Base-by-base conservation (phyloP, 30 jellyfish, hydroid and myxozoan genomes). In the Hydractinia symbiolongicarpus region DNA sequence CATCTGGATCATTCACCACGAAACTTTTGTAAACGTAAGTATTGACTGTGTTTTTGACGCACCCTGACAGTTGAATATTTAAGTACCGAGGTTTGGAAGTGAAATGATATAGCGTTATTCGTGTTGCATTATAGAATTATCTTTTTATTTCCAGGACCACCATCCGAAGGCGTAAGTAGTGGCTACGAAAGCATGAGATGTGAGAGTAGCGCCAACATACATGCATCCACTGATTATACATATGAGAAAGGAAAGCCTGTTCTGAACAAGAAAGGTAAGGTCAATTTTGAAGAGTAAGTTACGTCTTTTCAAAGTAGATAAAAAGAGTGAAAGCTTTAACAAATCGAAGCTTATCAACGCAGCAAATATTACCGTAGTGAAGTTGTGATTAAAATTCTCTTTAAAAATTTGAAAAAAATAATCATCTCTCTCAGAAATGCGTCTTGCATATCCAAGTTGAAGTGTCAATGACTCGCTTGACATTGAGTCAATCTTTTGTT, bases 131-230 rank as follows among this genome's bases (percentile, higher is more conserved):
- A 56, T 78, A 17, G 10, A 9, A 20, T 16, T 56, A 14, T 74
- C 53, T 13, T 57, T 67, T 54, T 56, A 66, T 76, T 55, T 79
- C 88, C 82, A 67, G 98, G 96, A 10, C 94, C 88, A 5, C 81
- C 96, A 8, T 91, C 96, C 21, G 98, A 91, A 83, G 98, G 98
- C 5, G 92, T 91, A 49, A 91, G 98, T 89, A 91, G 98, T 76
- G 98, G 98, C 11, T 91, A 91, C 79, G 98, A 91, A 73, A 91
- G 98, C 89, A 91, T 91, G 98, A 83, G 98, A 15, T 86, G 95
- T 78, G 98, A 91, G 61, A 91, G 98, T 76, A 76, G 87, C 53
- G 95, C 83, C 11, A 91, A 91, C 89, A 84, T 91, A 21, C 86
- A 86, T 67, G 54, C 44, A 30, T 30, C 2, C 44, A 30, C 44